Base-by-base conservation (phyloP, 2,113 vertebrate genomes). In the Anoplopoma fimbria region DNA sequence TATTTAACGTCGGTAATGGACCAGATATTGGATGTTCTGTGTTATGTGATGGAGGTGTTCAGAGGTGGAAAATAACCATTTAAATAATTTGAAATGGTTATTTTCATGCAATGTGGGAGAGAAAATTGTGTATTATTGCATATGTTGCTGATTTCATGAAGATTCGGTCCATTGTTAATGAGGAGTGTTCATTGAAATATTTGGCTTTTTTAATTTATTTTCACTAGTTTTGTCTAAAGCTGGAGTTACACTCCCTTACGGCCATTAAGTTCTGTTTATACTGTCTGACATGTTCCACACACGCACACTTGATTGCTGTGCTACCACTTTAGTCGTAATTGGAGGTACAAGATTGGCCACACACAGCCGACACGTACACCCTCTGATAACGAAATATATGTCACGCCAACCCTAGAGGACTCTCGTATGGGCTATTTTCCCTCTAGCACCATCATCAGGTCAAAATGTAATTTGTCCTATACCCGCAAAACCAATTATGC, bases 1-100 rank as follows among this genome's bases (percentile, higher is more conserved):
- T 85, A 73, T 89, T 86, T 86, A 80, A 33, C n/a, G 1, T 63
- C 75, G 9, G 45, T 72, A 81, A 77, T 87, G 77, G 85, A 69
- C 3, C 10, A 9, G 19, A 34, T 63, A 81, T 77, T 61, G 79
- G 51, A 79, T 85, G 69, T 85, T 69, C 75, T 61, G 49, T 64
- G n/a, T n/a, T 76, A 75, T 69, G 55, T 36, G 73, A 61, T 15
- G 27, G 13, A 9, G 51, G 38, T 25, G 36, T 64, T 74, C 40
- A 47, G 5, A 31, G 8, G 27, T 7, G 21, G n/a, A 29, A 27
- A n/a, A n/a, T n/a, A n/a, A n/a, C n/a, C n/a, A n/a, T n/a, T n/a
- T n/a, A n/a, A n/a, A n/a, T n/a, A n/a, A 15, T 68, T 36, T 67
- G 45, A 62, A 61, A 67, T 38, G 62, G 27, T 68, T 65, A 21